These are phyloP conservation scores for Pentalonia nigronervosa DNA, from an alignment of 1,140 invertebrate genomes.

Conservation along the genomic window DNA sequence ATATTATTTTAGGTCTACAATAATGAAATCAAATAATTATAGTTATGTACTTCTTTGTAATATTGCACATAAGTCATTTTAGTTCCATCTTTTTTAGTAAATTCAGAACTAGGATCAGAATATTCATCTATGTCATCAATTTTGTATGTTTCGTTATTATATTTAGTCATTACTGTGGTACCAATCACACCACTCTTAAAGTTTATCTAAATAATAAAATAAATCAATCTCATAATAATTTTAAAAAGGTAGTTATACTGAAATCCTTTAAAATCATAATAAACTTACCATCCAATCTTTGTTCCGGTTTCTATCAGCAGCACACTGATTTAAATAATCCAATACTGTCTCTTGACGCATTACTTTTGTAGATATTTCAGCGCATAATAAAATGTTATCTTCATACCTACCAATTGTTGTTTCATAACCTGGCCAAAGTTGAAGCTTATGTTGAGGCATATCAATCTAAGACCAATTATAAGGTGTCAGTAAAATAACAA, in stretches of 20 bases:
- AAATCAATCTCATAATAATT: background rate
- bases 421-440: slow-evolving; percentile 79
- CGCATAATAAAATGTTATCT: slow-evolving; percentile 72
- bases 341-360: slow-evolving; percentile 70
- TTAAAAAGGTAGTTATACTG: background rate
- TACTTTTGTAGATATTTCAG: slow-evolving; percentile 80
- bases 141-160: slow-evolving; percentile 79
- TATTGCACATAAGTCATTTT: slow-evolving; percentile 58
- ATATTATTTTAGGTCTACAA: background rate
- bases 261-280: background rate
- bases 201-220: slow-evolving; percentile 18
- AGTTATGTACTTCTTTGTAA: slow-evolving; percentile 20
- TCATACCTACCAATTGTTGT: slow-evolving; percentile 84
- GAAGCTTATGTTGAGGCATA: slow-evolving; percentile 67
- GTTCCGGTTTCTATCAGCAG: slow-evolving; percentile 35
- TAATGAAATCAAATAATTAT: background rate
- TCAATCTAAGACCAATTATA: slow-evolving; percentile 60
- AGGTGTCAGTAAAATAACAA: background rate
- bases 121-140: slow-evolving; percentile 82
- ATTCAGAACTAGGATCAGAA: slow-evolving; percentile 70
- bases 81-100: slow-evolving; percentile 69
- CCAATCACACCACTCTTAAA: slow-evolving; percentile 59
- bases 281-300: slow-evolving; percentile 61
- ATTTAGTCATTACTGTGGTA: slow-evolving; percentile 79
- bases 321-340: slow-evolving; percentile 69